These are phyloP conservation scores for Trichoplusia ni DNA, from an alignment of 1,140 invertebrate species.

Conservation along the genomic window DNA sequence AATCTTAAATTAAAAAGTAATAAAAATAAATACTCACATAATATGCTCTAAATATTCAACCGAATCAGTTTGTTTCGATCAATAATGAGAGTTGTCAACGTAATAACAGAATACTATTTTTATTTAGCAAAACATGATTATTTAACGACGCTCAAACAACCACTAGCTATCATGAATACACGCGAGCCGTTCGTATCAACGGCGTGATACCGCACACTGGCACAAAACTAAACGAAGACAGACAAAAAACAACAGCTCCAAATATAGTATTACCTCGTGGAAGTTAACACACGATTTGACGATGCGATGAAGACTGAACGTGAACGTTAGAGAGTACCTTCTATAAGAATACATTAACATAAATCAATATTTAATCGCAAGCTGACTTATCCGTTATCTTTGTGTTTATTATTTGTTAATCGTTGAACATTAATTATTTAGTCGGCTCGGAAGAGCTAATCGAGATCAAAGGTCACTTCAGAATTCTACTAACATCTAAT, in stretches of 20 bases:
- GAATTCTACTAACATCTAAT: conserved; percentile 2
- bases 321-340: conserved; percentile 21
- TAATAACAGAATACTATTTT: neutral
- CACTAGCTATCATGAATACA: conserved; percentile 58
- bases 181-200: conserved; percentile 54
- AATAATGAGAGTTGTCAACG: neutral
- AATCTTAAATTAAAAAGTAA: neutral
- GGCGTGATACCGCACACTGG: conserved; percentile 47
- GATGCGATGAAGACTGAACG: conserved; percentile 36
- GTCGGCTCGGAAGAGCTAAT: conserved; percentile 2
- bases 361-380: conserved; percentile 42
- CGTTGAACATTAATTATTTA: conserved; percentile 21
- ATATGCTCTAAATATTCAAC: neutral
- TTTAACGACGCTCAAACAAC: conserved; percentile 53
- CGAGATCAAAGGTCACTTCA: conserved; percentile 13
- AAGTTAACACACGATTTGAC: conserved; percentile 33
- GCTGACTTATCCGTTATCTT: conserved; percentile 24
- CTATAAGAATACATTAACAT: conserved; percentile 36
- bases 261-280: neutral
- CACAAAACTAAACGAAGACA: neutral
- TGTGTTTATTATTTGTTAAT: conserved; percentile 33
- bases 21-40: conserved; percentile 3
- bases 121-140: conserved; percentile 49
- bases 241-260: neutral
- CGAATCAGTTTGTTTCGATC: neutral